These are phyloP conservation scores for Pseudolycoriella hygida DNA, from an alignment of 2,888 invertebrate species.

Conservation along the genomic window DNA sequence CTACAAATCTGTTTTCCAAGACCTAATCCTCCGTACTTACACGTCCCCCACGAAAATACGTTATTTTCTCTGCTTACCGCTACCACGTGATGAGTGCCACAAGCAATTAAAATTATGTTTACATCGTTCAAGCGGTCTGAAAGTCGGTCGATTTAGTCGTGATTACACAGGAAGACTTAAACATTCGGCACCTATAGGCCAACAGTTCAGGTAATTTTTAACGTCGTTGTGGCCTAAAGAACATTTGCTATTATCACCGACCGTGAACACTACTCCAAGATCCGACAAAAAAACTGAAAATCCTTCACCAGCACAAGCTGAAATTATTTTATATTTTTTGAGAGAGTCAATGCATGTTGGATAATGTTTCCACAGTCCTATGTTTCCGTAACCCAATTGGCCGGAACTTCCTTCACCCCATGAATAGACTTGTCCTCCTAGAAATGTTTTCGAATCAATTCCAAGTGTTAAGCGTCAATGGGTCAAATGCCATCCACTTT, in stretches of 20 bases:
- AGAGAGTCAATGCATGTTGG: slow-evolving; percentile 42
- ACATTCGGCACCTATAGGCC: too few relatives aligned
- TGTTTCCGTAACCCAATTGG: slow-evolving; percentile 40
- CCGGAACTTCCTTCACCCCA: slow-evolving; percentile 52
- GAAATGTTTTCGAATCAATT: too few relatives aligned
- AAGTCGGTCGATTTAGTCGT: slow-evolving; percentile 3
- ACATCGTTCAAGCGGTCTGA: slow-evolving; percentile 33
- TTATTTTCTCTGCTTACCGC: slow-evolving; percentile 41
- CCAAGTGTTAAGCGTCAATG: too few relatives aligned
- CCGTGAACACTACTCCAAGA: slow-evolving; percentile 47
- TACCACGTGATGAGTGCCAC: slow-evolving; percentile 44
- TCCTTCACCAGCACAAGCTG: slow-evolving; percentile 41
- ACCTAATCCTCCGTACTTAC: slow-evolving; percentile 42
- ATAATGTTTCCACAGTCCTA: slow-evolving; percentile 32
- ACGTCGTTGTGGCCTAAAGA: slow-evolving; percentile 47
- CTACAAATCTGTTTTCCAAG: slow-evolving; percentile 17
- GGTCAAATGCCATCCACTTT: too few relatives aligned
- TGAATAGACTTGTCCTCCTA: slow-evolving; percentile 41
- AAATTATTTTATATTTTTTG: slow-evolving; percentile 39
- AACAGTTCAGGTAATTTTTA: slow-evolving; percentile 20
- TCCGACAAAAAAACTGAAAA: slow-evolving; percentile 50
- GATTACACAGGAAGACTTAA: too few relatives aligned
- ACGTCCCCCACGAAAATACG: slow-evolving; percentile 49
- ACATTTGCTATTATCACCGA: slow-evolving; percentile 43
- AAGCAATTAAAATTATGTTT: slow-evolving; percentile 38